These are phyloP conservation scores for Plemyria rubiginata DNA, from an alignment of 2,888 invertebrate species.

Conservation along the genomic window DNA sequence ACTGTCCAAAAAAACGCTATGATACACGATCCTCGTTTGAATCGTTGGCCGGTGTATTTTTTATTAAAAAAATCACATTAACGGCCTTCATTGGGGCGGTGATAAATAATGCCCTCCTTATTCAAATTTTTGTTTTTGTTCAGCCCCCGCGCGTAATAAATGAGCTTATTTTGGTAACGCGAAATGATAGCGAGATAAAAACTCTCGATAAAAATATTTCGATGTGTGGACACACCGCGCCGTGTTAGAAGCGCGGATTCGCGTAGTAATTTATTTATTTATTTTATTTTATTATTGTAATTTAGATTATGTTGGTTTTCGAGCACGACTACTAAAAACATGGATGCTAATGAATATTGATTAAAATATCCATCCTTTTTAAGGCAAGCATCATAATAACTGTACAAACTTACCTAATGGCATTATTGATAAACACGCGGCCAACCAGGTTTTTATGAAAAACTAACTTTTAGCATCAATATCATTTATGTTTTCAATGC, in stretches of 20 bases:
- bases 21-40: constrained; percentile 84
- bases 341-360: too few relatives aligned
- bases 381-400: too few relatives aligned
- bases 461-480: too few relatives aligned
- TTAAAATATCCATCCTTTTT: too few relatives aligned
- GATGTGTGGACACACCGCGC: constrained; percentile 45
- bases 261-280: too few relatives aligned
- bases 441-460: too few relatives aligned
- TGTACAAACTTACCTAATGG: too few relatives aligned
- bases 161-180: constrained; percentile 82
- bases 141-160: constrained; percentile 80
- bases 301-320: background rate
- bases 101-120: constrained; percentile 85
- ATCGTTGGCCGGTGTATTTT: constrained; percentile 71
- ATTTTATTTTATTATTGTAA: background rate
- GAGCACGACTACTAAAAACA: too few relatives aligned
- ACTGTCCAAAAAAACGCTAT: constrained; percentile 82
- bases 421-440: too few relatives aligned
- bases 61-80: constrained; percentile 85
- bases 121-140: constrained; percentile 85
- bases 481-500: too few relatives aligned
- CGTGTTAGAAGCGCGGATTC: constrained; percentile 8
- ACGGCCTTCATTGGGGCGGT: constrained; percentile 84
- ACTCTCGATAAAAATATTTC: constrained; percentile 67
- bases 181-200: constrained; percentile 81